Conservation (phyloP, 2,797 vertebrate species). For the Ispidina picta region DNA sequence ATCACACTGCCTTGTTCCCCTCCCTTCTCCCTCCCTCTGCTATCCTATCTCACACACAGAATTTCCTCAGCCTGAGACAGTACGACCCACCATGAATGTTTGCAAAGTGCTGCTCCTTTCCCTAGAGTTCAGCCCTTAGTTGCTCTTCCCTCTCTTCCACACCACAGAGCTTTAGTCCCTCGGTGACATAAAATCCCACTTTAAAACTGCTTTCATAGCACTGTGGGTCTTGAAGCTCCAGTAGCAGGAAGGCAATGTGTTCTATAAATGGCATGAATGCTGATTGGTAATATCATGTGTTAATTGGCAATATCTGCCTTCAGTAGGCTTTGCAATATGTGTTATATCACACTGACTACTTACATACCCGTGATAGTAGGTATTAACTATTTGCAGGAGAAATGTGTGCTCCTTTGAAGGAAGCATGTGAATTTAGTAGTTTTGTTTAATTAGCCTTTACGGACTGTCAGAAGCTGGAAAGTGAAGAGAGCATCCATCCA, state of each 20-base stretch:
- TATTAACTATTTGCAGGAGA: constrained; percentile 70
- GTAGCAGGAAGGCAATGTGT: constrained; percentile 12
- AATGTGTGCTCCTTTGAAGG: constrained; percentile 38
- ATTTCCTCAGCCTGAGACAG: not conserved
- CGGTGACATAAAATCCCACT: constrained; percentile 36
- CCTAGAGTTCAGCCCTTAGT: not conserved
- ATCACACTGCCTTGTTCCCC: not conserved
- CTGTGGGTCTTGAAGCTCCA: constrained; percentile 42
- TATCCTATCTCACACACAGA: not conserved
- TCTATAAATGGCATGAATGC: constrained; percentile 61
- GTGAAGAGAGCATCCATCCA: constrained; percentile 63
- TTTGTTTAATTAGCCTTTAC: constrained; percentile 72
- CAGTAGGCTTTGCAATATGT: constrained; percentile 65
- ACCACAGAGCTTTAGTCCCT: not conserved
- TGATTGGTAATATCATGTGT: constrained; percentile 69
- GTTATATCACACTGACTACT: constrained; percentile 63
- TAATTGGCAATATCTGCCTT: constrained; percentile 76
- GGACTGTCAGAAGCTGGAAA: constrained; percentile 62
- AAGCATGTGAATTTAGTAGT: constrained; percentile 59
- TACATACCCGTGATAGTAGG: constrained; percentile 47
- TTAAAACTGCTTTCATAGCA: constrained; percentile 5
- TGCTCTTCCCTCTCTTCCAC: not conserved
- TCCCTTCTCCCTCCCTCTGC: constrained; percentile 25
- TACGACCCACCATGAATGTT: not conserved
- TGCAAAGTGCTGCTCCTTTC: not conserved